A percentile compares a stretch with the other conserved stretches of the same genome.
Evolutionary conservation across 2,113 vertebrate species (phyloP).

Genomic region (Myotis davidii): DNA sequence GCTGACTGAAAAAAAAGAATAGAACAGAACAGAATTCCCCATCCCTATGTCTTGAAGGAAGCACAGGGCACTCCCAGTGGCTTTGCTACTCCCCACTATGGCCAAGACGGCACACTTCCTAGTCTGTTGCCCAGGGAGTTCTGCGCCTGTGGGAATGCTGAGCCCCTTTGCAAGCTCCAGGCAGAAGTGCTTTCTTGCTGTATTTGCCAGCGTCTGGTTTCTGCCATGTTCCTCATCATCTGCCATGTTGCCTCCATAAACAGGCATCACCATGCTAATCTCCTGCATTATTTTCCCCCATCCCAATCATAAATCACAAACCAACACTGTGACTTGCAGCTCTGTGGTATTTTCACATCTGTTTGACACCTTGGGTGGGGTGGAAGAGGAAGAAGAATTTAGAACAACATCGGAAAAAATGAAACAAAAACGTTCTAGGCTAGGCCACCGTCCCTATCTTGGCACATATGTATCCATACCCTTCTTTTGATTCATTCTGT

Average conservation of each 20-base stretch:
- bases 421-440: constrained; percentile 53
- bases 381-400: constrained; percentile 23
- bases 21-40: neutral
- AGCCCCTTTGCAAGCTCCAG: neutral
- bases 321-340: neutral
- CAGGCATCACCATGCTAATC: constrained; percentile 48
- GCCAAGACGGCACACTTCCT: neutral
- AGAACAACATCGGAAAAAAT: constrained; percentile 33
- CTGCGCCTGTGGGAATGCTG: neutral
- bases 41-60: neutral
- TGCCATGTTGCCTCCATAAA: neutral
- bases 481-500: constrained; percentile 30
- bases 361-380: constrained; percentile 69
- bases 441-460: constrained; percentile 27
- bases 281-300: neutral
- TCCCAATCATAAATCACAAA: constrained; percentile 50
- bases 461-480: neutral
- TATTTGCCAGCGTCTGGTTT: neutral
- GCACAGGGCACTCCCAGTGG: neutral
- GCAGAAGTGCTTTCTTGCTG: neutral
- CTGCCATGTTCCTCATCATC: neutral
- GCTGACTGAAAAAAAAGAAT: neutral
- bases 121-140: neutral
- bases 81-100: neutral
- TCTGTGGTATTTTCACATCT: constrained; percentile 71